Conservation (phyloP, 1,140 invertebrate species). For the Rhopalosiphum maidis region DNA sequence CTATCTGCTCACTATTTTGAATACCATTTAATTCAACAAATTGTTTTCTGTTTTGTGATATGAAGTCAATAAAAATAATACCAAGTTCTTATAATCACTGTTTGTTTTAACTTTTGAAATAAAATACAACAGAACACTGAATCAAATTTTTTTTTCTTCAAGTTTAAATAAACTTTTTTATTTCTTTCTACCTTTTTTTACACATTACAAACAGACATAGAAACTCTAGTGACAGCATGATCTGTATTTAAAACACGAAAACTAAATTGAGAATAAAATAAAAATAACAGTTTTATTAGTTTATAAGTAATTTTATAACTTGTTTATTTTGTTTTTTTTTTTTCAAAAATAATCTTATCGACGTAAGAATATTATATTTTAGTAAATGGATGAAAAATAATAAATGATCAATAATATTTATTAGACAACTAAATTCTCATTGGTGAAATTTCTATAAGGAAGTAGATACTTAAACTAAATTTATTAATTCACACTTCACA, state of each 20-base stretch:
- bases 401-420: background rate
- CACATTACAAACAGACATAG: background rate
- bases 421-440: background rate
- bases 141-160: background rate
- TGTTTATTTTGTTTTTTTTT: background rate
- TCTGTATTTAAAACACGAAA: background rate
- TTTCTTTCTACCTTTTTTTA: background rate
- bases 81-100: constrained; percentile 30
- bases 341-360: background rate
- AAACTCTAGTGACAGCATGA: background rate
- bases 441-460: background rate
- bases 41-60: constrained; percentile 6
- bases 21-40: constrained; percentile 35
- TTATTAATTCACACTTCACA: background rate
- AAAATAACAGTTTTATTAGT: background rate
- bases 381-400: background rate
- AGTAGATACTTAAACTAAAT: background rate
- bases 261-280: background rate
- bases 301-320: background rate
- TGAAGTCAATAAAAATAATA: constrained; percentile 26
- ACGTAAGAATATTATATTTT: background rate
- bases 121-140: background rate
- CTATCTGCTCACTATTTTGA: background rate
- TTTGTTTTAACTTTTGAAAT: constrained; percentile 33
- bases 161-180: background rate